Conservation (phyloP, 2,888 invertebrate genomes). For the Idaea straminata region DNA sequence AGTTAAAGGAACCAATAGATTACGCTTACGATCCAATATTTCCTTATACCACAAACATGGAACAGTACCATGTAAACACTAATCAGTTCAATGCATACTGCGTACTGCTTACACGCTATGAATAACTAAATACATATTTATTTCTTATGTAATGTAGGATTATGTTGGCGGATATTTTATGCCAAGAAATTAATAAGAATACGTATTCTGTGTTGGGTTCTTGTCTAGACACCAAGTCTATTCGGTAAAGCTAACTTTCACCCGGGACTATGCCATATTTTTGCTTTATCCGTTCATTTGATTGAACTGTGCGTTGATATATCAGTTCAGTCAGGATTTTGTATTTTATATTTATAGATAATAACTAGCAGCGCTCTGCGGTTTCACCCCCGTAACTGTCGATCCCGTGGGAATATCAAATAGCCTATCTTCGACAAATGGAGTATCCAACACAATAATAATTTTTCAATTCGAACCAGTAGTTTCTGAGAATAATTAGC, state of each 20-base stretch:
- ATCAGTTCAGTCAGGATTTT: no score
- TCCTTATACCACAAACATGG: slow-evolving; percentile 2
- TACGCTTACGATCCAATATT: background rate
- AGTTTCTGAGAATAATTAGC: no score
- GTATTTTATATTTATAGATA: no score
- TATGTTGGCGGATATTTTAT: background rate
- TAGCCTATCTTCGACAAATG: no score
- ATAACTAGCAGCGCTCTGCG: no score
- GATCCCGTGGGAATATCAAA: no score
- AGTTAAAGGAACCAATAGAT: background rate
- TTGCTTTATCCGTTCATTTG: background rate
- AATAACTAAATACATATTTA: slow-evolving; percentile 2
- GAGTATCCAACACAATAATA: no score
- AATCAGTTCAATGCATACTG: background rate
- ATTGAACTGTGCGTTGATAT: background rate
- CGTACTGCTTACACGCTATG: background rate
- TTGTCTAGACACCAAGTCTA: background rate
- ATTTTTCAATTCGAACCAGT: no score
- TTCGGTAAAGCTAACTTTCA: background rate
- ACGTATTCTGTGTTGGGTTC: background rate
- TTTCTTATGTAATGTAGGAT: background rate
- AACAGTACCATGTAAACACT: background rate
- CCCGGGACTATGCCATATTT: no score
- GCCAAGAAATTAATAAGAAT: background rate
- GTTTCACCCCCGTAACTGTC: no score